Base-by-base conservation (phyloP, 2,113 vertebrate genomes). In the Orycteropus afer region DNA sequence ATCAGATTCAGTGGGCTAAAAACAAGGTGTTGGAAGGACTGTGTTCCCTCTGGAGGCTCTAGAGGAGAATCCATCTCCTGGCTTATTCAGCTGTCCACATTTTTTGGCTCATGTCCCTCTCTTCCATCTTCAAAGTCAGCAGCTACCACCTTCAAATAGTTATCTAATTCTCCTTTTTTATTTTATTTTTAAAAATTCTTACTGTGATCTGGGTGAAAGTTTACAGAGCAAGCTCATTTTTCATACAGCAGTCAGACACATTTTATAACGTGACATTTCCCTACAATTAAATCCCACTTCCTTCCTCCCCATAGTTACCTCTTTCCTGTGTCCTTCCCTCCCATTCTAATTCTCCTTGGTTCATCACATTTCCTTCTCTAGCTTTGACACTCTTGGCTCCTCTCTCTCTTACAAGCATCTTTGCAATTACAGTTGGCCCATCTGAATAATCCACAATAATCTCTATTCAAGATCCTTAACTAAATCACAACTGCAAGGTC, bases 21-120 rank as follows among this genome's bases (percentile, higher is more conserved):
- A 34, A 59, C 4, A 79, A 3, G 1, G 5, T 27, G 11, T 22
- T 3, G 7, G 1, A 17, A 53, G 22, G 27, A 5, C 5, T 25
- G 4, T 1, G 2, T 59, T n/a, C 15, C 3, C 83, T 73, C 11
- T 67, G 40, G 13, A 15, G 5, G 7, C 5, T 61, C 4, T n/a
- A 2, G 3, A 5, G 4, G 7, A 86, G 9, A 49, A 37, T 37
- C 10, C 3, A 78, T 20, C 12, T 2, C 2, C 4, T 49, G 37
- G 5, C 12, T 47, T 57, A n/a, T 25, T 1, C 8, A n/a, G 4
- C 5, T 1, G 1, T 2, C 22, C 37, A 37, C 14, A 7, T 25
- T 13, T 14, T 13, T 74, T 45, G 53, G 20, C 0, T 53, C 14
- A 0, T 12, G 34, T 0, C 0, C 4, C 25, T 27, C 3, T 67